Conservation (phyloP, 2,888 invertebrate species). For the Automeris io region DNA sequence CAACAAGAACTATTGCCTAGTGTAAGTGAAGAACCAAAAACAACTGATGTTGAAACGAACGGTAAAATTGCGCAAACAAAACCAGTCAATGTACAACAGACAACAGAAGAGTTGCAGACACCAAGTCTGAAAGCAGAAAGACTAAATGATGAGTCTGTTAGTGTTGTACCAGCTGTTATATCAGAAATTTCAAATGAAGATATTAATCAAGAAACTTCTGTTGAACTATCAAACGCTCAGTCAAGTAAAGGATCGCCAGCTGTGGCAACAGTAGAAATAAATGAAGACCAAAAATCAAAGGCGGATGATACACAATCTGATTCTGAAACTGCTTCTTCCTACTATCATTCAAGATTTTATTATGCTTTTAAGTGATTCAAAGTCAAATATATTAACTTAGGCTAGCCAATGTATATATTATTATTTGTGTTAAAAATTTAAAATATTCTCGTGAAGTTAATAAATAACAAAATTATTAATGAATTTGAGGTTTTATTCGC, state of each 20-base stretch:
- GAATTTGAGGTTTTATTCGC: slow-evolving; percentile 11
- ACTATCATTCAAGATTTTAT: slow-evolving; percentile 54
- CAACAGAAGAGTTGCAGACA: slow-evolving; percentile 19
- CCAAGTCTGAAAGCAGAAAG: neutral
- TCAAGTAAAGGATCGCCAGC: neutral
- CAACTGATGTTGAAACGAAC: slow-evolving; percentile 20
- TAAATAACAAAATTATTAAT: slow-evolving; percentile 13
- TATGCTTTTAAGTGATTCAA: slow-evolving; percentile 32
- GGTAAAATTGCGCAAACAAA: slow-evolving; percentile 27
- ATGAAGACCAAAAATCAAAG: slow-evolving; percentile 16
- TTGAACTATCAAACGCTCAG: slow-evolving; percentile 10
- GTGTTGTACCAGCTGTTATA: slow-evolving; percentile 31
- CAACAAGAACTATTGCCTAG: slow-evolving; percentile 18
- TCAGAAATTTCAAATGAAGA: slow-evolving; percentile 22
- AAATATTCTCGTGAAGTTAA: slow-evolving; percentile 16
- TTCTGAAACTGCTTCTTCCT: slow-evolving; percentile 63
- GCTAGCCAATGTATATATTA: too few relatives aligned
- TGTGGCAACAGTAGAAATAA: neutral
- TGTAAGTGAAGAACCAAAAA: slow-evolving; percentile 19
- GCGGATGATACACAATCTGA: slow-evolving; percentile 34
- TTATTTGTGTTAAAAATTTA: slow-evolving; percentile 11
- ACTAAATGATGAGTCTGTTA: slow-evolving; percentile 21
- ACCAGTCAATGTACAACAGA: slow-evolving; percentile 18
- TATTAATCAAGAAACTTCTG: slow-evolving; percentile 14
- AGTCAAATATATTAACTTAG: slow-evolving; percentile 5